These are phyloP conservation scores for Amiota minor DNA, from an alignment of 2,888 invertebrate genomes.

Conservation along the genomic window DNA sequence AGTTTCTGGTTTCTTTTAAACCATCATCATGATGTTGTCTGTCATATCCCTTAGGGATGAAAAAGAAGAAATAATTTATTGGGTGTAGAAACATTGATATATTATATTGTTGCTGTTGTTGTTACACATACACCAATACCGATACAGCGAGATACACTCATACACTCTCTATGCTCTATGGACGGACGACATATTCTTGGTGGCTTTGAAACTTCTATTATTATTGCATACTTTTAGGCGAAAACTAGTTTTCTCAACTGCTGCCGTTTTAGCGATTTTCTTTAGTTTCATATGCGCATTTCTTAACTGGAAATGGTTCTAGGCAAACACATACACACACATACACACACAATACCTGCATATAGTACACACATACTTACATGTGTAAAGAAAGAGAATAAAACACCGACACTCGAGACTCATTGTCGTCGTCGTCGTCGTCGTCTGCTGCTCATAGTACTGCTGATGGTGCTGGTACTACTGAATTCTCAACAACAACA, in stretches of 20 bases:
- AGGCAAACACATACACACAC: conserved; percentile 2
- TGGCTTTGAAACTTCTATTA: conserved; percentile 49
- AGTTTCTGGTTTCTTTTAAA: background rate
- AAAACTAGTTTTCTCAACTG: conserved; percentile 36
- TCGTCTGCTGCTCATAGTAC: background rate
- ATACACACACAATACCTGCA: background rate
- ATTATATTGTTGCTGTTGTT: background rate
- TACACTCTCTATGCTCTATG: background rate
- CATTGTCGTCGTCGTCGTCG: conserved; percentile 23
- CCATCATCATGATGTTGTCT: no score
- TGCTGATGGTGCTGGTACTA: background rate
- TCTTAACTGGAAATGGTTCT: conserved; percentile 31
- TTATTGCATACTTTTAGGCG: conserved; percentile 53
- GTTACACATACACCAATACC: background rate
- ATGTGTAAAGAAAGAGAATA: background rate
- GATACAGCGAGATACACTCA: background rate
- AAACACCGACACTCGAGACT: conserved; percentile 33
- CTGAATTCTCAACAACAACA: no score
- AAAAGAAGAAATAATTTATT: conserved; percentile 16
- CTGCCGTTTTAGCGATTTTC: conserved; percentile 32
- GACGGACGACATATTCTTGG: conserved; percentile 29
- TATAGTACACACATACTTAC: background rate
- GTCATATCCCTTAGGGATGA: background rate
- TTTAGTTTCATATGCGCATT: conserved; percentile 42
- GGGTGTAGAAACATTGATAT: conserved; percentile 10